Evolutionary conservation across 2,113 vertebrate genomes (phyloP).

Genomic region (Bettongia penicillata): DNA sequence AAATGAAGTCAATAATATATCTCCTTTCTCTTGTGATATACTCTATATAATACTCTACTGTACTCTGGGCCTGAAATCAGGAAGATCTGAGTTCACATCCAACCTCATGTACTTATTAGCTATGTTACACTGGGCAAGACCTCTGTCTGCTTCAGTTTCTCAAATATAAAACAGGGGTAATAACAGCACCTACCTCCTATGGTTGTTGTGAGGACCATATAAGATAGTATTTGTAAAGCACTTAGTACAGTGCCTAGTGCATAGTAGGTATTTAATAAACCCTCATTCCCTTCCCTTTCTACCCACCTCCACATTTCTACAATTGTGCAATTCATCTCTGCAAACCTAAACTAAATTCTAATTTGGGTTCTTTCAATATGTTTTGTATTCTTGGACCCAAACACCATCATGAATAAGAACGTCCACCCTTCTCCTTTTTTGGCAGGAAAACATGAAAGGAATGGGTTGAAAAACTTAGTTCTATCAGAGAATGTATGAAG

Average conservation of each 20-base stretch:
- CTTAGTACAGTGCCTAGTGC: too few species aligned
- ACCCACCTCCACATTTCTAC: too few species aligned
- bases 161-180: not conserved
- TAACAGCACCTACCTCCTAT: not conserved
- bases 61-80: not conserved
- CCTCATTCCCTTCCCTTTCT: too few species aligned
- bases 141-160: not conserved
- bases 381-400: constrained; percentile 6
- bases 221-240: too few species aligned
- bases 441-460: not conserved
- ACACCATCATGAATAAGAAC: constrained; percentile 48
- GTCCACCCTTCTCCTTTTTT: not conserved
- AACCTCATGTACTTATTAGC: not conserved
- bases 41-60: not conserved
- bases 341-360: constrained; percentile 4
- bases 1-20: not conserved
- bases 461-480: not conserved
- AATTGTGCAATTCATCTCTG: not conserved
- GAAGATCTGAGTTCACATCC: not conserved
- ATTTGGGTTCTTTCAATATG: constrained; percentile 21
- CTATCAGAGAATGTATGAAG: not conserved
- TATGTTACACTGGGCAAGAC: not conserved
- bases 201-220: not conserved
- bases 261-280: too few species aligned
- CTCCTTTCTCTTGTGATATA: not conserved